Base-by-base conservation (phyloP, 2,888 invertebrate species). In the Perithous albicinctus region DNA sequence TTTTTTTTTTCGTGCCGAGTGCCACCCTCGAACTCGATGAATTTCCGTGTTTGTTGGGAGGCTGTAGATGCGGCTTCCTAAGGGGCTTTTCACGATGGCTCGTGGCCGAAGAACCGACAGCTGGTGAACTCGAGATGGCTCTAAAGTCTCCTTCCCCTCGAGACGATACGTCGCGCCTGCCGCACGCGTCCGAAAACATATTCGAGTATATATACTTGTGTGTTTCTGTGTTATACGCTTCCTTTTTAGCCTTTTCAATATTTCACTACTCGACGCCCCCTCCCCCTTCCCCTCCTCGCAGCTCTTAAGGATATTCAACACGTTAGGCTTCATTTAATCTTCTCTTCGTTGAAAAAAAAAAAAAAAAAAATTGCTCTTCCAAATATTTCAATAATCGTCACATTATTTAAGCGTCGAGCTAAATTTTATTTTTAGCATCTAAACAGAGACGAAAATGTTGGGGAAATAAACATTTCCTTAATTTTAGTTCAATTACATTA, bases 1-100 rank as follows among this genome's bases (percentile, higher is more conserved):
- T 32, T n/a, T 43, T 59, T 15, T 61, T 77, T 63, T 48, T 32
- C 15, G 12, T 5, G 46, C 26, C 15, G 75, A 46, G 23, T 18
- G 12, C 56, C 43, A n/a, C n/a, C n/a, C n/a, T n/a, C 56, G n/a
- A 29, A 3, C 54, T 63, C 75, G 80, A 74, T 73, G 83, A 84
- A 76, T 84, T 85, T 83, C 80, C 83, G 84, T 84, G 80, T 81
- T 85, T 83, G 73, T 78, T 64, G 73, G 66, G 59, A 56, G 38
- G n/a, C 29, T 43, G 51, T 63, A 41, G 26, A 54, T 38, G 1
- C 26, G 26, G 77, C 61, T 46, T 56, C 38, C 43, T 67, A 12
- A n/a, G n/a, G 59, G 15, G 35, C 51, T 32, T 67, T 74, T 74
- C 61, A 69, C 69, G 64, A 54, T 69, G 59, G 74, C 67, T 41